Evolutionary conservation across 2,113 vertebrate genomes (phyloP).

Genomic region (Saccopteryx bilineata): DNA sequence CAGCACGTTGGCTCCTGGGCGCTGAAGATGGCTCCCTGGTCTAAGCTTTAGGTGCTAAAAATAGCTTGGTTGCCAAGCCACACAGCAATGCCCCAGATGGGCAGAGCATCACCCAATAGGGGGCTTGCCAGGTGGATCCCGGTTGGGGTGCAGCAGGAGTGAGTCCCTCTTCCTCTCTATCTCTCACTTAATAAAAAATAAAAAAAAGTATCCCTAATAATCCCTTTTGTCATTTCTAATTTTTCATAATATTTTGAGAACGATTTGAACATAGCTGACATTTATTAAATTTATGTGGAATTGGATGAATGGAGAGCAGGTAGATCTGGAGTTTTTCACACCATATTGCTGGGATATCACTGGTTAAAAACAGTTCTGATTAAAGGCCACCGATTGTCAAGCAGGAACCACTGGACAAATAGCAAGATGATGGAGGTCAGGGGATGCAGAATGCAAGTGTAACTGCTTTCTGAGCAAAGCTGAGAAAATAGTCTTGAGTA

Average conservation of each 20-base stretch:
- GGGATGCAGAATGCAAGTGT: not conserved
- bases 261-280: not conserved
- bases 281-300: constrained; percentile 36
- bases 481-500: not conserved
- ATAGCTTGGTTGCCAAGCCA: no score
- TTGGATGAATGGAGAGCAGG: not conserved
- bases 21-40: no score
- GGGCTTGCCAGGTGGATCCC: no score
- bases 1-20: no score
- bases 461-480: constrained; percentile 48
- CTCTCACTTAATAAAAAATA: no score
- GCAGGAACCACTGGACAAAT: not conserved
- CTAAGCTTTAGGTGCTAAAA: no score
- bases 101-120: no score
- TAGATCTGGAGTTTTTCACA: not conserved
- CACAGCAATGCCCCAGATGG: no score
- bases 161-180: no score
- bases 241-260: constrained; percentile 49
- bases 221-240: constrained; percentile 18
- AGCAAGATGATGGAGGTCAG: constrained; percentile 29
- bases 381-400: constrained; percentile 36
- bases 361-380: constrained; percentile 37
- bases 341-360: not conserved
- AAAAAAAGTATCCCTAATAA: not conserved
- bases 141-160: no score